Percentiles rank a stretch among this genome's conserved stretches.
Evolutionary conservation across 2,888 invertebrate species (phyloP).

Genomic region (Mylabris sibirica): DNA sequence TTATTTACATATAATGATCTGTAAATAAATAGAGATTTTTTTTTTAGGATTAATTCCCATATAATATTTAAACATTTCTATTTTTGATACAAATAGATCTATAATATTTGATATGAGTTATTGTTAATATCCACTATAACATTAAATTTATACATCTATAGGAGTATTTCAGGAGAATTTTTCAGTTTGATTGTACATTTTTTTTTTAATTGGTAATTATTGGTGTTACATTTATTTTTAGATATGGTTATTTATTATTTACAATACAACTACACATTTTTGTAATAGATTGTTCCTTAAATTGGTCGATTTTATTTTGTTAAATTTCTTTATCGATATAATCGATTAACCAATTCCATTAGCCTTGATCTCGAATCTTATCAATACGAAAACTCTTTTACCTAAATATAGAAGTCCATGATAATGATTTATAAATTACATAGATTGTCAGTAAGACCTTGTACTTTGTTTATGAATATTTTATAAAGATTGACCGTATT

Average conservation of each 20-base stretch:
- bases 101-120: slow-evolving; percentile 4
- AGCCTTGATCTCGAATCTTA: slow-evolving; percentile 10
- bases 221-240: slow-evolving; percentile 35
- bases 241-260: slow-evolving; percentile 27
- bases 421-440: slow-evolving; percentile 30
- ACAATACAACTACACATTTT: slow-evolving; percentile 20
- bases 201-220: slow-evolving; percentile 19
- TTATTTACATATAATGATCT: background rate
- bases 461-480: slow-evolving; percentile 24
- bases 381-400: background rate
- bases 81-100: background rate
- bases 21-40: too few relatives aligned
- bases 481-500: slow-evolving; percentile 24
- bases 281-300: slow-evolving; percentile 30
- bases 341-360: background rate
- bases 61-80: background rate
- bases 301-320: slow-evolving; percentile 26
- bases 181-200: slow-evolving; percentile 32
- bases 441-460: slow-evolving; percentile 27
- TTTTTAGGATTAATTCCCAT: background rate
- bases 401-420: slow-evolving; percentile 26
- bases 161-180: background rate
- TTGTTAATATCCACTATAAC: background rate
- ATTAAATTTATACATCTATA: background rate
- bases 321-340: background rate